Evolutionary conservation across 2,888 invertebrate genomes (phyloP).

Genomic region (Melipona bicolor): DNA sequence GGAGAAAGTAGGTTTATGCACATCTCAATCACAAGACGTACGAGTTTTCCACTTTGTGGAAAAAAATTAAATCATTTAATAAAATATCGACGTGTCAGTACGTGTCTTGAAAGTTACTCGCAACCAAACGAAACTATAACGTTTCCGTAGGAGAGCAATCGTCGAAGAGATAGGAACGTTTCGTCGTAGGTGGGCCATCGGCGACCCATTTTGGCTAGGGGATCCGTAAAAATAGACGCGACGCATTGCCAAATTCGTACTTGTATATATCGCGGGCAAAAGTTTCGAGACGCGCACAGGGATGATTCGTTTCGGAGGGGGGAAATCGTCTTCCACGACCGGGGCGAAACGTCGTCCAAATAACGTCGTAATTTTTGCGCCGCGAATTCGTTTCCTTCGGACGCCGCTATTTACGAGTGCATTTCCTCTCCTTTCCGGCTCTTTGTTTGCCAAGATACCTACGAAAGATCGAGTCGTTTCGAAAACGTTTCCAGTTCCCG

Average conservation of each 20-base stretch:
- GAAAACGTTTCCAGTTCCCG: neutral
- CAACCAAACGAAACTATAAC: neutral
- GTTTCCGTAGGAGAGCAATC: neutral
- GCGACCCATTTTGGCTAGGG: slow-evolving; percentile 52
- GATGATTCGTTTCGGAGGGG: slow-evolving; percentile 34
- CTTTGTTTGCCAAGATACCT: slow-evolving; percentile 14
- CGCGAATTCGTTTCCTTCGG: slow-evolving; percentile 4
- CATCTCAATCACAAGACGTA: too few relatives aligned
- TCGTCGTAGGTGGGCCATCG: slow-evolving; percentile 6
- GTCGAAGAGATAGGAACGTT: neutral
- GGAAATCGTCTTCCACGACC: slow-evolving; percentile 27
- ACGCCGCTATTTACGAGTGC: slow-evolving; percentile 25
- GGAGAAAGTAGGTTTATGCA: too few relatives aligned
- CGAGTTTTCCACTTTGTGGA: too few relatives aligned
- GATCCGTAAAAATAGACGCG: slow-evolving; percentile 52
- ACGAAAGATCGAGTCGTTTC: neutral
- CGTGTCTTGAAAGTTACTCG: too few relatives aligned
- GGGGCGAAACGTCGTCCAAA: slow-evolving; percentile 38
- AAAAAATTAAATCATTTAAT: too few relatives aligned
- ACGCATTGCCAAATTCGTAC: slow-evolving; percentile 54
- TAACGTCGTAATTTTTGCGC: slow-evolving; percentile 44
- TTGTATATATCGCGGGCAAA: slow-evolving; percentile 29
- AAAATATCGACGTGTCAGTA: too few relatives aligned
- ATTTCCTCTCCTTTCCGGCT: neutral
- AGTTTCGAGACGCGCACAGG: slow-evolving; percentile 5